Base-by-base conservation (phyloP, 2,113 vertebrate genomes). In the Uropsilus gracilis region DNA sequence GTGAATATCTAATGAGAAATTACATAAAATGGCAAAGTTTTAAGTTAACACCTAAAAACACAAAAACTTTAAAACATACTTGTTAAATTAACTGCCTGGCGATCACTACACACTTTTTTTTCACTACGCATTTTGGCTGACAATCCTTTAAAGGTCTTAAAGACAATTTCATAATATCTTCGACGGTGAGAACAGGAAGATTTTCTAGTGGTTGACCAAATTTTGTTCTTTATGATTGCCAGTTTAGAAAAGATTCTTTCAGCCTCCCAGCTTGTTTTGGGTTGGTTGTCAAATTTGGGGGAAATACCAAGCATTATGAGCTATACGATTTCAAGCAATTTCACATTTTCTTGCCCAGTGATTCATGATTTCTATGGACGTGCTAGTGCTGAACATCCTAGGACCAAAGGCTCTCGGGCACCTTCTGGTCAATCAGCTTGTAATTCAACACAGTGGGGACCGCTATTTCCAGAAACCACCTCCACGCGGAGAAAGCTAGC, bases 171-270 rank as follows among this genome's bases (percentile, higher is more conserved):
- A 34, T 85, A 39, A 39, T 66, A 32, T 24, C 86, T 82, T 66
- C 39, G 53, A 34, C 44, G 71, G 34, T 88, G 20, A 88, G 34
- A 96, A 72, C 2, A 72, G 72, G 8, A 92, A 93, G 32, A 55
- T 76, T 88, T 50, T 59, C 32, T 64, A 34, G 37, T 24, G 6
- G 48, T 22, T 71, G 50, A 53, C 69, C 22, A 90, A 84, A 90
- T 83, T 72, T 72, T 91, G 53, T n/a, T 84, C 77, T 80, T 94
- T 68, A 84, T 82, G 55, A 22, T 32, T 73, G 53, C 17, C 73
- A 71, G 44, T 44, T 86, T 73, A 72, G 82, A 75, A 92, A 87
- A 66, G 9, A 37, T 64, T 72, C 48, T 59, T 89, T 81, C 66
- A 20, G 48, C 22, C 37, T 61, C 69, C 30, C 63, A 83, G 53